Percentiles rank a stretch among this genome's conserved stretches.
Conservation (phyloP, 2,113 vertebrate species). For the Columbina picui region DNA sequence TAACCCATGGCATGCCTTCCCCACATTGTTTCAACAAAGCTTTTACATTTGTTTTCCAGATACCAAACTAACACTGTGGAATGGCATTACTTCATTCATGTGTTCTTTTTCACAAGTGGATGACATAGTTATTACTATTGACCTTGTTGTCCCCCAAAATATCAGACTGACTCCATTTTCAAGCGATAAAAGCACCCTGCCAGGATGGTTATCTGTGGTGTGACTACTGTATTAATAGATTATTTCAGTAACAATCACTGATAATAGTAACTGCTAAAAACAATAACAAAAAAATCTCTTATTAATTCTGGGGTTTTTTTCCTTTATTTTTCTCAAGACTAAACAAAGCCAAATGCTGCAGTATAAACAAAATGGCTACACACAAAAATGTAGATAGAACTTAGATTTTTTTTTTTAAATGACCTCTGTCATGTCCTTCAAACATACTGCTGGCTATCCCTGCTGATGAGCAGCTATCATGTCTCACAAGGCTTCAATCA, state of each 20-base stretch:
- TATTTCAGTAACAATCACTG: background rate
- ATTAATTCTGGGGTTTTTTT: accelerated
- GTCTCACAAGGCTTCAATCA: background rate
- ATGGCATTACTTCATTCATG: background rate
- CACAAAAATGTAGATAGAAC: background rate
- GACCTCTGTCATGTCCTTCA: conserved; percentile 8
- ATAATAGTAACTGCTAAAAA: background rate
- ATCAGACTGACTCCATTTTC: background rate
- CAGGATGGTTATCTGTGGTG: background rate
- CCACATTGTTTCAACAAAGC: background rate
- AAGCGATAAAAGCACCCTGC: background rate
- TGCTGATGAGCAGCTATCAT: conserved; percentile 6
- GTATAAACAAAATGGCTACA: background rate
- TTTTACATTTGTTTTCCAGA: background rate
- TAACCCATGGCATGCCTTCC: background rate
- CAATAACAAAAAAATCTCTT: background rate
- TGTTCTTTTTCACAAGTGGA: background rate
- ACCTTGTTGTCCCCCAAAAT: background rate
- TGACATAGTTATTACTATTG: background rate
- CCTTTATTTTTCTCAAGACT: background rate
- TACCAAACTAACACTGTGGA: background rate
- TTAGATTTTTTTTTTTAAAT: background rate
- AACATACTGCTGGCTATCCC: background rate
- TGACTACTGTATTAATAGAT: background rate
- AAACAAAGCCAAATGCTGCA: background rate